phyloP scores from a whole-genome alignment of 2,888 invertebrate species.

The Agrochola lota region DNA sequence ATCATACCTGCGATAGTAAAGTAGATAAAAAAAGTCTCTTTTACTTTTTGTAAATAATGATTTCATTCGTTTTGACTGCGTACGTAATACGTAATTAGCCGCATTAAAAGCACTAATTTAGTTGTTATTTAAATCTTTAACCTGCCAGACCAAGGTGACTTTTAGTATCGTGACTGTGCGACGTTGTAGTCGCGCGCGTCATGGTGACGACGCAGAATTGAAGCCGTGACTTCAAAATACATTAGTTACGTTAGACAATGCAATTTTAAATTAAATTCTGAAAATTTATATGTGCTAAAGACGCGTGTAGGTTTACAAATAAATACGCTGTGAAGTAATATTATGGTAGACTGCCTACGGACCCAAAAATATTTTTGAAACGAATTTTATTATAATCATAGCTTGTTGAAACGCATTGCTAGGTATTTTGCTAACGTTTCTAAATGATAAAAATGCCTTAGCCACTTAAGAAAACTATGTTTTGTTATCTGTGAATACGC shows the following conservation, averaged over 20 bases:
- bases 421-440: not conserved
- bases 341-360: not conserved
- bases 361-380: not conserved
- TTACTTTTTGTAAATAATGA: too few species aligned
- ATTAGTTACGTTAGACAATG: conserved; percentile 23
- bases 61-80: too few species aligned
- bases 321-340: not conserved
- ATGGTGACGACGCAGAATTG: conserved; percentile 24
- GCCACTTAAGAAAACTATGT: not conserved
- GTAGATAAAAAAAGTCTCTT: too few species aligned
- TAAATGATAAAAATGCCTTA: not conserved
- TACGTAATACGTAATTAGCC: not conserved
- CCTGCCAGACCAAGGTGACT: conserved; percentile 20
- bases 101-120: not conserved
- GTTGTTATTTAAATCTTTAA: not conserved
- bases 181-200: conserved; percentile 8
- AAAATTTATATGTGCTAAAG: not conserved
- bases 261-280: conserved; percentile 26
- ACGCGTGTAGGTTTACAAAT: too few species aligned
- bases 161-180: conserved; percentile 25
- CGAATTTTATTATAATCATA: too few species aligned
- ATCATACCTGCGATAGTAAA: too few species aligned
- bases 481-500: not conserved
- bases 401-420: not conserved
- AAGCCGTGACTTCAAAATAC: conserved; percentile 19